Percentiles rank a stretch among this genome's conserved stretches.
Evolutionary conservation across 2,797 vertebrate species (phyloP).

Genomic region (Tangara arthus): DNA sequence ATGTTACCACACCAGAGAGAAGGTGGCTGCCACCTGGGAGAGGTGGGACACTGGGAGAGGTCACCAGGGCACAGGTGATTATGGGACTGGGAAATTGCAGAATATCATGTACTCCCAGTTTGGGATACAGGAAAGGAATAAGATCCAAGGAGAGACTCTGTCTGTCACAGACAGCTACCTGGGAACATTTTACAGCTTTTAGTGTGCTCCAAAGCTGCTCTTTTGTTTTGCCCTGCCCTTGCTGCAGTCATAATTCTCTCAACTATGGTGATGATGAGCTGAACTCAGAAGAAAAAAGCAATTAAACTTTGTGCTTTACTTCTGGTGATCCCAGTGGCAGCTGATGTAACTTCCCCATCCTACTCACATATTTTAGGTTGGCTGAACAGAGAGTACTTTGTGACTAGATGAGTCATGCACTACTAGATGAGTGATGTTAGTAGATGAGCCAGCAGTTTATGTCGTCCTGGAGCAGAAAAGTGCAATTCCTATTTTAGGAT

Average conservation of each 20-base stretch:
- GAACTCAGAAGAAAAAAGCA: neutral
- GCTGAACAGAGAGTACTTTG: neutral
- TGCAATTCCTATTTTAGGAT: neutral
- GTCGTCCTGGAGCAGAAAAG: neutral
- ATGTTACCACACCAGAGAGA: fast-evolving
- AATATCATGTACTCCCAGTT: fast-evolving
- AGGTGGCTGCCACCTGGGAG: neutral
- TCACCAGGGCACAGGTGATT: neutral
- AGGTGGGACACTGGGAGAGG: neutral
- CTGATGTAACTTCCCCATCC: neutral
- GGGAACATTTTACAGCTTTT: neutral
- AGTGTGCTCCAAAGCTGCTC: neutral
- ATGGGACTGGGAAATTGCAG: neutral
- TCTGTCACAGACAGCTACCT: fast-evolving
- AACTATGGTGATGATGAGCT: neutral
- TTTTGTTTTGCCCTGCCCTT: neutral
- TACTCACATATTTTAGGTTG: neutral
- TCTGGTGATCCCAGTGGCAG: neutral
- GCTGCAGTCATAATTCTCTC: neutral
- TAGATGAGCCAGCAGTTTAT: neutral
- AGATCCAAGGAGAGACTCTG: neutral
- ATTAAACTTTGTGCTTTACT: neutral
- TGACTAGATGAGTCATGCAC: neutral
- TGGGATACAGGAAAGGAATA: neutral
- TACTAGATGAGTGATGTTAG: neutral